phyloP scores from a whole-genome alignment of 2,113 vertebrate genomes.

The Microtus montanus region DNA sequence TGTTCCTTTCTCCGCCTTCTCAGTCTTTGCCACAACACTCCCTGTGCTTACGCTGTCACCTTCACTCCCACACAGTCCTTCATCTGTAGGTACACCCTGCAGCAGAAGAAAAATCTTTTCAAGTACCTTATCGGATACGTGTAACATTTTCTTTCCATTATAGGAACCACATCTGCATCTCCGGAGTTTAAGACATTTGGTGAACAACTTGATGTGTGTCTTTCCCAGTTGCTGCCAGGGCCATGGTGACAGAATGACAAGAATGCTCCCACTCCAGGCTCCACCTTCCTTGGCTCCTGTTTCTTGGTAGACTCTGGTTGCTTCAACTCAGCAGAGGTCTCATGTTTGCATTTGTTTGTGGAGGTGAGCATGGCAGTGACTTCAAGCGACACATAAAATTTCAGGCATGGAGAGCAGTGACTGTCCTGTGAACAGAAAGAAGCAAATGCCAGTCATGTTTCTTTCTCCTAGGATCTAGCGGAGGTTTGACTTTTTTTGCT shows the following conservation, averaged over 20 bases:
- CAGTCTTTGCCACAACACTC: background rate
- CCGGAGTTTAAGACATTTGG: background rate
- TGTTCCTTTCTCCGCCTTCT: background rate
- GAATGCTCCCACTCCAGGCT: fast-evolving
- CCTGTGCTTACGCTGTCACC: background rate
- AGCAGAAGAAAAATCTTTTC: background rate
- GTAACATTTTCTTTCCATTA: background rate
- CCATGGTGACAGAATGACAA: background rate
- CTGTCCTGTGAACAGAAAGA: background rate
- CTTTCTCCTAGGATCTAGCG: background rate
- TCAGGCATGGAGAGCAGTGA: background rate
- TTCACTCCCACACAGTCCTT: too few species aligned
- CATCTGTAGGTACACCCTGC: background rate
- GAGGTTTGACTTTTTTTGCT: background rate
- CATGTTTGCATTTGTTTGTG: background rate
- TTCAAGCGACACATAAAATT: background rate
- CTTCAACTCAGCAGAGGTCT: background rate
- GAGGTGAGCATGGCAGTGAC: background rate
- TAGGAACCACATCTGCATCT: background rate
- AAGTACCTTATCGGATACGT: background rate
- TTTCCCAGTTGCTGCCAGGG: background rate
- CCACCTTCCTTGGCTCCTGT: background rate
- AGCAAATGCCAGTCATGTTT: background rate
- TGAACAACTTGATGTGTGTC: background rate
- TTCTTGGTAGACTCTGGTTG: background rate